Conservation (phyloP, 2,113 vertebrate species). For the Egretta garzetta region DNA sequence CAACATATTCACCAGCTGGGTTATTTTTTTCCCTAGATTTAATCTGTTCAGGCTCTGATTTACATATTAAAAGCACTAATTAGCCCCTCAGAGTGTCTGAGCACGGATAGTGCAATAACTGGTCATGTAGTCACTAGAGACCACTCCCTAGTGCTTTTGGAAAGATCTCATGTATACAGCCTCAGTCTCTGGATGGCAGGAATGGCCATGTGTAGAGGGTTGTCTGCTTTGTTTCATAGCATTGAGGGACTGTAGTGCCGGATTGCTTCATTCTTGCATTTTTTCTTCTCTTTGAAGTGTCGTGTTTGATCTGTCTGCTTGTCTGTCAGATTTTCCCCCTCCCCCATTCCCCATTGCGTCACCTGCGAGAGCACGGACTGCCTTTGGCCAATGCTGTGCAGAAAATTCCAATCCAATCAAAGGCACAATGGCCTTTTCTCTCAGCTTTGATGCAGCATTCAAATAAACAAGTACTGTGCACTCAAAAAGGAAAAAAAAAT, state of each 20-base stretch:
- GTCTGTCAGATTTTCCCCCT: slow-evolving; percentile 73
- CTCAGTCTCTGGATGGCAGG: slow-evolving; percentile 75
- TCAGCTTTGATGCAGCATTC: slow-evolving; percentile 30
- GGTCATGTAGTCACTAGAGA: slow-evolving; percentile 83
- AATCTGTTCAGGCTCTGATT: slow-evolving; percentile 95
- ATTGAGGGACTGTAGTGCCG: slow-evolving; percentile 63
- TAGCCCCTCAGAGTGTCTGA: slow-evolving; percentile 95
- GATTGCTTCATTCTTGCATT: slow-evolving; percentile 71
- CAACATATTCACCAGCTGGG: slow-evolving; percentile 98
- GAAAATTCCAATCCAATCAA: not conserved
- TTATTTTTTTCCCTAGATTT: slow-evolving; percentile 81
- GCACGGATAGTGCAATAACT: slow-evolving; percentile 85
- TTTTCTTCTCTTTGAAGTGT: slow-evolving; percentile 82
- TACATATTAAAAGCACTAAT: slow-evolving; percentile 99
- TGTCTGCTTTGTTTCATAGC: slow-evolving; percentile 76
- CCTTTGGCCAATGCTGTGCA: not conserved
- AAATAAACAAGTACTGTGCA: slow-evolving; percentile 30
- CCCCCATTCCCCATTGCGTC: not conserved
- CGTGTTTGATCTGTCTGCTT: slow-evolving; percentile 83
- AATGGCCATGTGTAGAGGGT: slow-evolving; percentile 74
- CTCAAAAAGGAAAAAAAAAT: not conserved
- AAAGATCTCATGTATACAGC: slow-evolving; percentile 68
- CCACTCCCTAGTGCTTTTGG: slow-evolving; percentile 70
- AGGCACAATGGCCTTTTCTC: slow-evolving; percentile 13
- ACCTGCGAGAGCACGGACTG: not conserved